Evolutionary conservation across 1,140 invertebrate genomes (phyloP).

Genomic region (Achatina immaculata): DNA sequence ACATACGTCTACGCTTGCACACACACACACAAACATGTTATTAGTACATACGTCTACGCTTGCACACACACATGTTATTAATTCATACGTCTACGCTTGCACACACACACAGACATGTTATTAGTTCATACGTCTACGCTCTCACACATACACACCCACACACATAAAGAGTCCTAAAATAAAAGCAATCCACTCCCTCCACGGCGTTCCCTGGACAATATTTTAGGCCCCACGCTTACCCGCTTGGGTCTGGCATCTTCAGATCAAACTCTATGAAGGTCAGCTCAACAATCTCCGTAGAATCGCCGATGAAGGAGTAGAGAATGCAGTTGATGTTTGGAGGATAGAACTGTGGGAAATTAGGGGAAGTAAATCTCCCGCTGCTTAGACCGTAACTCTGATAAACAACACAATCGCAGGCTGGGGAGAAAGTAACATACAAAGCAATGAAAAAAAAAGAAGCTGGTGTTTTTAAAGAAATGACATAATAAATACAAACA

Average conservation of each 20-base stretch:
- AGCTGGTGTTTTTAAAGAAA: background rate
- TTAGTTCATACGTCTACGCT: background rate
- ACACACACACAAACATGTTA: too few relatives aligned
- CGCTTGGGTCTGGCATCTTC: slow-evolving; percentile 62
- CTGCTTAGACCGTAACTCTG: slow-evolving; percentile 83
- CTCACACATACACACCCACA: slow-evolving; percentile 3
- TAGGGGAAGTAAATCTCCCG: slow-evolving; percentile 85
- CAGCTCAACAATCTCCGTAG: slow-evolving; percentile 85
- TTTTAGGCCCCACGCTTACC: slow-evolving; percentile 49
- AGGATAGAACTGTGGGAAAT: slow-evolving; percentile 82
- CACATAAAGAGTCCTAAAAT: too few relatives aligned
- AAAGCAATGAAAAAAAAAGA: slow-evolving; percentile 18
- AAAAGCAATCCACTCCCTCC: background rate
- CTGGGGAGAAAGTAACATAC: slow-evolving; percentile 69
- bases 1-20: too few relatives aligned
- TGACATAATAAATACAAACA: background rate
- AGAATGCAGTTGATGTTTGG: slow-evolving; percentile 84
- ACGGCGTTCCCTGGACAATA: background rate
- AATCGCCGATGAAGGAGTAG: slow-evolving; percentile 85
- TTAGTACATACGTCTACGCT: too few relatives aligned
- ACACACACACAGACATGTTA: too few relatives aligned
- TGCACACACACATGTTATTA: too few relatives aligned
- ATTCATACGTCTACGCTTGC: too few relatives aligned
- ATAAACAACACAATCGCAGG: slow-evolving; percentile 85
- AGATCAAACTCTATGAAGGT: slow-evolving; percentile 85